phyloP scores from a whole-genome alignment of 1,140 invertebrate species.

The Ectropis grisescens region DNA sequence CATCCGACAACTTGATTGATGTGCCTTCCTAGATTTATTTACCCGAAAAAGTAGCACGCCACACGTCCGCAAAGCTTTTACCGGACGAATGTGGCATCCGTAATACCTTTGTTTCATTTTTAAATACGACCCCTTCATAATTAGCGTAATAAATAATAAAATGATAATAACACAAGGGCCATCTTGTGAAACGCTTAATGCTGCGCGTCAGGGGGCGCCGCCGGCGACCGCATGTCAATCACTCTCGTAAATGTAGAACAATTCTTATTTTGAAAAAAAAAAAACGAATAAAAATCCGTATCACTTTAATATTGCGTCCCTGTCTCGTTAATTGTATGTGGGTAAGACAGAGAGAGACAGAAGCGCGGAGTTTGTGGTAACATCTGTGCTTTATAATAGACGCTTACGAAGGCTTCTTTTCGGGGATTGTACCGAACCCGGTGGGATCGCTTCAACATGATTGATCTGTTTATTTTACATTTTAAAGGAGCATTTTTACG shows the following conservation, averaged over 20 bases:
- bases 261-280: slow-evolving; percentile 68
- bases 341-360: slow-evolving; percentile 28
- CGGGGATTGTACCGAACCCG: slow-evolving; percentile 57
- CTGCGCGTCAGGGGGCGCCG: slow-evolving; percentile 53
- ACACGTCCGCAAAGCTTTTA: slow-evolving; percentile 53
- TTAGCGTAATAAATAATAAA: slow-evolving; percentile 70
- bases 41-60: slow-evolving; percentile 53
- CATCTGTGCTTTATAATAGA: slow-evolving; percentile 68
- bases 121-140: slow-evolving; percentile 58
- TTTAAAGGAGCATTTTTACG: slow-evolving; percentile 70
- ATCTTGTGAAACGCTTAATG: slow-evolving; percentile 60
- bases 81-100: slow-evolving; percentile 36
- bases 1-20: slow-evolving; percentile 65
- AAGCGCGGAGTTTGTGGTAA: slow-evolving; percentile 52
- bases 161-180: slow-evolving; percentile 63
- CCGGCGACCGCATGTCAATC: slow-evolving; percentile 65
- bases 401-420: slow-evolving; percentile 66
- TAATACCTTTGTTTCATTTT: slow-evolving; percentile 60
- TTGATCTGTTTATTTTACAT: slow-evolving; percentile 71
- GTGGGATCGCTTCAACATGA: slow-evolving; percentile 68
- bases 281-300: slow-evolving; percentile 58
- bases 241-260: slow-evolving; percentile 62
- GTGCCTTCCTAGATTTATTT: slow-evolving; percentile 63
- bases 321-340: slow-evolving; percentile 14
- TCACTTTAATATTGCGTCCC: slow-evolving; percentile 49